A percentile compares a stretch with the other conserved stretches of the same genome.
Conservation (phyloP, 2,797 vertebrate genomes). For the Enteromius treurensis region DNA sequence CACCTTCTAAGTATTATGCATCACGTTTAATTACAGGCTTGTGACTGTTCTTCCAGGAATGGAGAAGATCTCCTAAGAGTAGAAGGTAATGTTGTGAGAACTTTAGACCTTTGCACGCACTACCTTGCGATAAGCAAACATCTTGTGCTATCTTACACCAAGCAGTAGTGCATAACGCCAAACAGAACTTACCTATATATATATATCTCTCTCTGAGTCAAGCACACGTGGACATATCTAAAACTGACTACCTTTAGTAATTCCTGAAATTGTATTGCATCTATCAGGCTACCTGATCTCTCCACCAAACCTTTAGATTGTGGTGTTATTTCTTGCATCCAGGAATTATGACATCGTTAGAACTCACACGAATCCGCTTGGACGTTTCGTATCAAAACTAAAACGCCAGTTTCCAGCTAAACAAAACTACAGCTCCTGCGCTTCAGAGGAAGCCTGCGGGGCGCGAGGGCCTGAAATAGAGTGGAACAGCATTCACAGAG, state of each 20-base stretch:
- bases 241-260: neutral
- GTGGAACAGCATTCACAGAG: neutral
- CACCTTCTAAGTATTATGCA: neutral
- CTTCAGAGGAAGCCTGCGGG: neutral
- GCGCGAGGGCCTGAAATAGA: slow-evolving; percentile 1
- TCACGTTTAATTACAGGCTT: neutral
- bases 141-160: neutral
- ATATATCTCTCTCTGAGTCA: no score
- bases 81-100: neutral
- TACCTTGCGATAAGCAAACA: neutral
- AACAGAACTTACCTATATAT: neutral
- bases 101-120: neutral
- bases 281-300: neutral
- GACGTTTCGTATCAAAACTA: neutral
- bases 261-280: neutral
- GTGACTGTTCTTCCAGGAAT: neutral
- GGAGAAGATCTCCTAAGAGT: neutral
- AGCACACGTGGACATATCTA: neutral
- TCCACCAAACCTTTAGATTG: neutral
- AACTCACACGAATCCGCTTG: neutral
- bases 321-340: neutral
- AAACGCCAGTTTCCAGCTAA: no score
- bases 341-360: neutral
- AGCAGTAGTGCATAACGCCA: neutral
- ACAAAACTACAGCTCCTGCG: neutral